Evolutionary conservation across 2,113 vertebrate species (phyloP).

Genomic region (Chauna torquata): DNA sequence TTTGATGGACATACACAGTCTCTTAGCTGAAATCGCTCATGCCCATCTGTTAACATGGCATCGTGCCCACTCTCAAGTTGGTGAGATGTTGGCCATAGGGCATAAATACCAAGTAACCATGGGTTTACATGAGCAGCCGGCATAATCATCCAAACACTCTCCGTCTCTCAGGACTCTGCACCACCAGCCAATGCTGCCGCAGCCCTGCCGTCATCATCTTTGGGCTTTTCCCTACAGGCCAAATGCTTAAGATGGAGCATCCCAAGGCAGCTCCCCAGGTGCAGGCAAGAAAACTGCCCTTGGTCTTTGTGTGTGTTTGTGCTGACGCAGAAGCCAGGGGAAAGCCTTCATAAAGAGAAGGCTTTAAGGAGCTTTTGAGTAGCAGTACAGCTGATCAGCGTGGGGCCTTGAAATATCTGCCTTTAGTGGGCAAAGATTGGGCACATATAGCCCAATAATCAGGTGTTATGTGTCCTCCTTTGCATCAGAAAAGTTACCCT

Average conservation of each 20-base stretch:
- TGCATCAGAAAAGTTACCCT: not conserved
- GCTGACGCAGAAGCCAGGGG: not conserved
- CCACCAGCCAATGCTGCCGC: not conserved
- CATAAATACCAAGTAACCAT: not conserved
- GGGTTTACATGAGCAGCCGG: not conserved
- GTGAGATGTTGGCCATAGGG: not conserved
- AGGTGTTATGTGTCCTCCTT: not conserved
- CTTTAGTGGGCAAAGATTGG: not conserved
- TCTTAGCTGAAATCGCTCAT: not conserved
- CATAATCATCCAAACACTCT: not conserved
- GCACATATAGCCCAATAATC: not conserved
- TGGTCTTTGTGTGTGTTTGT: not conserved
- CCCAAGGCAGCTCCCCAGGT: not conserved
- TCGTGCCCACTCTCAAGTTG: not conserved
- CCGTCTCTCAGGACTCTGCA: not conserved
- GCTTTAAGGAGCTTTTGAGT: not conserved
- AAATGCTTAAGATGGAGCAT: not conserved
- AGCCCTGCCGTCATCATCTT: not conserved
- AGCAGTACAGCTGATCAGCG: not conserved
- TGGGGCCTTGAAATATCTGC: not conserved
- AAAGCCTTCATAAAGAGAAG: not conserved
- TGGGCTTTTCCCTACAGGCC: not conserved
- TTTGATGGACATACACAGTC: not conserved
- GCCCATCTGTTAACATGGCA: slow-evolving; percentile 16
- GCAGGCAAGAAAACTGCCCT: not conserved